Conservation (phyloP, 2,113 vertebrate genomes). For the Dinomys branickii region DNA sequence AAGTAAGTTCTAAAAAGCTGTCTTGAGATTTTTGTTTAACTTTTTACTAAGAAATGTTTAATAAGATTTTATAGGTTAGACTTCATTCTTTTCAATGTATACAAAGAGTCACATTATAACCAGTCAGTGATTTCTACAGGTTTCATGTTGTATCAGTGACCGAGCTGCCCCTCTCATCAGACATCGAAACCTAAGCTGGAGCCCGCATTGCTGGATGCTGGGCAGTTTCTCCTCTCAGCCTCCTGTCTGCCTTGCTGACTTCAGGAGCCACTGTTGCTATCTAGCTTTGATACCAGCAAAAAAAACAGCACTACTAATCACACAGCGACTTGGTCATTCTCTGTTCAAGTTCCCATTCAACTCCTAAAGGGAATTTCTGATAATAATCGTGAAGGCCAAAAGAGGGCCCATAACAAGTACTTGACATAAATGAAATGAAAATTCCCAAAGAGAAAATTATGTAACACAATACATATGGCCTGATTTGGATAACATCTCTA, state of each 20-base stretch:
- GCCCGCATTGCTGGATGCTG: slow-evolving; percentile 57
- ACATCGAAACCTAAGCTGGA: slow-evolving; percentile 68
- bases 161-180: slow-evolving; percentile 51
- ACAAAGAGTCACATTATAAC: slow-evolving; percentile 67
- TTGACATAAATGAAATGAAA: slow-evolving; percentile 59
- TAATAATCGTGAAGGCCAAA: slow-evolving; percentile 22
- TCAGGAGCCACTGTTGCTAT: slow-evolving; percentile 32
- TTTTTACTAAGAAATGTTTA: slow-evolving; percentile 55
- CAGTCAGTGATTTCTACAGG: slow-evolving; percentile 63
- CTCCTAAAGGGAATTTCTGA: slow-evolving; percentile 30
- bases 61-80: slow-evolving; percentile 73
- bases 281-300: slow-evolving; percentile 63
- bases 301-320: slow-evolving; percentile 62
- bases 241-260: background rate
- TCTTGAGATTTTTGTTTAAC: slow-evolving; percentile 65
- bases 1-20: slow-evolving; percentile 50
- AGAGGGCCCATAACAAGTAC: slow-evolving; percentile 25
- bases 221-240: slow-evolving; percentile 68
- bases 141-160: background rate
- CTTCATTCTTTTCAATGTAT: slow-evolving; percentile 75
- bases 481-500: background rate
- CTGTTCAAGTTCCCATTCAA: slow-evolving; percentile 41
- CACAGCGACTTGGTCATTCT: slow-evolving; percentile 26
- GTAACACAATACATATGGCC: slow-evolving; percentile 3
- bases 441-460: slow-evolving; percentile 55